These are phyloP conservation scores for Thecocarcelia acutangulata DNA, from an alignment of 2,888 invertebrate genomes.

Conservation along the genomic window DNA sequence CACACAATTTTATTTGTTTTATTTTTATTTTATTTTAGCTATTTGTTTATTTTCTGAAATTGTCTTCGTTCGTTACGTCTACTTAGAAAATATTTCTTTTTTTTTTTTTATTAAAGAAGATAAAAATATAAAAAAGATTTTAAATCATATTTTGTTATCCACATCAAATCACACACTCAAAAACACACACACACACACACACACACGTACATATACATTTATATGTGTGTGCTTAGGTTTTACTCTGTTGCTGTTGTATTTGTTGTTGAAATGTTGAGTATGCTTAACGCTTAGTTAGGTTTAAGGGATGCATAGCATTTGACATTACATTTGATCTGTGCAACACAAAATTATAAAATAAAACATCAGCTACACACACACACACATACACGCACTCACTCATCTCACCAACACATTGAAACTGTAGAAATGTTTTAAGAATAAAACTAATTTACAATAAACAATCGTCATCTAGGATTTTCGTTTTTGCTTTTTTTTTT, in stretches of 20 bases:
- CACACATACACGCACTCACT: not conserved
- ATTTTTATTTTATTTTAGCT: not conserved
- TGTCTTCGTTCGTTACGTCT: not conserved
- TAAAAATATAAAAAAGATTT: constrained; percentile 35
- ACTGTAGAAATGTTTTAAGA: not conserved
- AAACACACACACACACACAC: not conserved
- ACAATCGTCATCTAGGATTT: constrained; percentile 47
- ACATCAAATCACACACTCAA: not conserved
- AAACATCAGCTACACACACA: too few relatives aligned
- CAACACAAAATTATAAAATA: not conserved
- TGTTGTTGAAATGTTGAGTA: constrained; percentile 64
- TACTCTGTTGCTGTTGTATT: constrained; percentile 6
- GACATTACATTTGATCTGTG: constrained; percentile 64
- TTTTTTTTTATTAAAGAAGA: not conserved
- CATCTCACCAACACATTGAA: not conserved
- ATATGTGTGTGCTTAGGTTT: constrained; percentile 1
- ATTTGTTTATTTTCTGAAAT: not conserved
- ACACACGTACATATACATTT: not conserved
- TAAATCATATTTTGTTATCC: constrained; percentile 38
- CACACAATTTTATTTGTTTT: not conserved
- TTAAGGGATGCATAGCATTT: constrained; percentile 68
- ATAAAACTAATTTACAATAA: constrained; percentile 38
- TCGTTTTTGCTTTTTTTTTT: constrained; percentile 1
- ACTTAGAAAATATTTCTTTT: not conserved
- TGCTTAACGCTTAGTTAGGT: constrained; percentile 70